A percentile compares a stretch with the other conserved stretches of the same genome.
Conservation (phyloP, 2,797 vertebrate genomes). For the Silurus aristotelis region DNA sequence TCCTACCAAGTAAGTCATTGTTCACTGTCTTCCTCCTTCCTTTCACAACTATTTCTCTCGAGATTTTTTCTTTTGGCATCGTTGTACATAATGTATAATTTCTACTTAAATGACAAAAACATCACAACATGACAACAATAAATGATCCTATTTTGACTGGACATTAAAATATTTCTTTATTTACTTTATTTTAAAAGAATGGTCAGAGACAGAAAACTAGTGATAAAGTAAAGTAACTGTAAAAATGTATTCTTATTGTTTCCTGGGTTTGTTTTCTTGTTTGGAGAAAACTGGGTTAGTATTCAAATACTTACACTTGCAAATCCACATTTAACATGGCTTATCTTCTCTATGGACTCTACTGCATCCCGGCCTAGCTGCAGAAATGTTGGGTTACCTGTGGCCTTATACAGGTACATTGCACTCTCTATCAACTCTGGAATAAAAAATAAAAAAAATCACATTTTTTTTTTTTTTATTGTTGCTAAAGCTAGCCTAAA, state of each 20-base stretch:
- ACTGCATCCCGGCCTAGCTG: constrained; percentile 90
- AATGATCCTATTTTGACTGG: background rate
- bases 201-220: background rate
- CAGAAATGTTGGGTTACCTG: constrained; percentile 86
- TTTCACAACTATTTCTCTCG: too few species aligned
- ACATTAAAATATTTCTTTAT: background rate
- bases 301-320: constrained; percentile 82
- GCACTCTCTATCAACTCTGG: constrained; percentile 96
- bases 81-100: background rate
- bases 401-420: constrained; percentile 96
- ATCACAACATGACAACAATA: background rate
- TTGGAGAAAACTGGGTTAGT: background rate
- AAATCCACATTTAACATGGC: constrained; percentile 91
- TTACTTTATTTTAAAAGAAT: background rate
- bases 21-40: too few species aligned
- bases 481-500: background rate
- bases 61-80: too few species aligned
- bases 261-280: background rate
- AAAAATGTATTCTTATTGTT: background rate
- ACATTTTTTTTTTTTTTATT: background rate
- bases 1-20: too few species aligned
- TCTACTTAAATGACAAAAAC: background rate
- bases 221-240: background rate
- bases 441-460: background rate
- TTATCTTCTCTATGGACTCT: constrained; percentile 93